Conservation (phyloP, 1,140 invertebrate species). For the Potamilus streckersoni region DNA sequence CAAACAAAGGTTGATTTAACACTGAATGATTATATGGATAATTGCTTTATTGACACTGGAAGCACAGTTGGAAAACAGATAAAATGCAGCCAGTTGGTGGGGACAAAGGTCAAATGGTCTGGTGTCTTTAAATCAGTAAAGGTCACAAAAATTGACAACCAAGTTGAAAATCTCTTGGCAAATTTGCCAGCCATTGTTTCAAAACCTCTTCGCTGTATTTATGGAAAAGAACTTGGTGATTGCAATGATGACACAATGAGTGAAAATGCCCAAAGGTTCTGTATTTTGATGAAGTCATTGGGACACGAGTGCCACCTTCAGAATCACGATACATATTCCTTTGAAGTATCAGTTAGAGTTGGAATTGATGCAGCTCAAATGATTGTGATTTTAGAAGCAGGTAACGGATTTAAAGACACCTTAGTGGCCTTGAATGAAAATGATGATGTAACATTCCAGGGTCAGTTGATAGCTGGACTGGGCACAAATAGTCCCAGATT, state of each 20-base stretch:
- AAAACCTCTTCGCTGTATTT: constrained; percentile 52
- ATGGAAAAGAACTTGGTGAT: constrained; percentile 46
- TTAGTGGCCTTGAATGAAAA: constrained; percentile 33
- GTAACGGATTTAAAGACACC: constrained; percentile 40
- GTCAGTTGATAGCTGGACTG: constrained; percentile 35
- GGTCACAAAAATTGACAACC: constrained; percentile 53
- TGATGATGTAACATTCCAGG: constrained; percentile 47
- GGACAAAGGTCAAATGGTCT: constrained; percentile 50
- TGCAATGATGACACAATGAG: constrained; percentile 38
- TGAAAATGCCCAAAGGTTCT: constrained; percentile 35
- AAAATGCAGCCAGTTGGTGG: constrained; percentile 45
- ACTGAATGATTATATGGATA: constrained; percentile 39
- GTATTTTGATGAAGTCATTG: constrained; percentile 41
- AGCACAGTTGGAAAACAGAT: constrained; percentile 36
- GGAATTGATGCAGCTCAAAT: not conserved
- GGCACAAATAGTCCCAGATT: constrained; percentile 38
- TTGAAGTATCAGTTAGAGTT: constrained; percentile 32
- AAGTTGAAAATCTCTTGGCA: constrained; percentile 45
- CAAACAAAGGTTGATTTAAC: constrained; percentile 30
- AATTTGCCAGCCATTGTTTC: constrained; percentile 50
- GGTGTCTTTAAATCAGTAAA: constrained; percentile 42
- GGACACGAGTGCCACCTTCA: constrained; percentile 48
- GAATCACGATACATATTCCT: constrained; percentile 45
- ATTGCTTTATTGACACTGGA: constrained; percentile 40
- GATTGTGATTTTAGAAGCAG: constrained; percentile 37